These are phyloP conservation scores for Teleogryllus occipitalis DNA, from an alignment of 1,140 invertebrate species.

Conservation along the genomic window DNA sequence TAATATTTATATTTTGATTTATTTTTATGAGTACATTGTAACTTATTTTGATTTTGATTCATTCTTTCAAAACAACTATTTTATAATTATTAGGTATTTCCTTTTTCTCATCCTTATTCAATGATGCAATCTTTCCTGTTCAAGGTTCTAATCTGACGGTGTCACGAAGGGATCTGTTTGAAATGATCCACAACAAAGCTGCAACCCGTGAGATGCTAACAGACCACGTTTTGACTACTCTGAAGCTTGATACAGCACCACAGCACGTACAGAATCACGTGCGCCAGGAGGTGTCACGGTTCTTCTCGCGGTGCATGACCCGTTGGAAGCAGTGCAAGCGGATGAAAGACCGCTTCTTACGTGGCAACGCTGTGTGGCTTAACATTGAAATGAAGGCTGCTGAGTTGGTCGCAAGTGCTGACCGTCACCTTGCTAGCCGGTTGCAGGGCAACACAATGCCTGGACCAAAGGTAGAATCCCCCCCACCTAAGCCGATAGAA, in stretches of 20 bases:
- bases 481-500: no score
- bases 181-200: background rate
- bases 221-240: background rate
- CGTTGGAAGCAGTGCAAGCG: background rate
- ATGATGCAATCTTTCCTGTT: no score
- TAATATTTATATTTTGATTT: no score
- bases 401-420: background rate
- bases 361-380: background rate
- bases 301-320: background rate
- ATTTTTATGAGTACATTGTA: no score
- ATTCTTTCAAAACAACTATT: no score
- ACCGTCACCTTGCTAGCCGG: background rate
- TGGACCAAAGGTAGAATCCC: background rate
- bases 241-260: background rate
- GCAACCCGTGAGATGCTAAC: background rate
- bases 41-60: no score
- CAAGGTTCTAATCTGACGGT: background rate
- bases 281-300: background rate
- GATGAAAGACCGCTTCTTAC: background rate
- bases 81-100: no score
- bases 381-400: background rate
- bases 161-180: background rate
- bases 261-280: background rate
- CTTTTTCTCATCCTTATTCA: no score
- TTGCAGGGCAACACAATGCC: background rate